Percentiles rank a stretch among this genome's conserved stretches.
Evolutionary conservation across 2,888 invertebrate species (phyloP).

Genomic region (Rotaria magnacalcarata): DNA sequence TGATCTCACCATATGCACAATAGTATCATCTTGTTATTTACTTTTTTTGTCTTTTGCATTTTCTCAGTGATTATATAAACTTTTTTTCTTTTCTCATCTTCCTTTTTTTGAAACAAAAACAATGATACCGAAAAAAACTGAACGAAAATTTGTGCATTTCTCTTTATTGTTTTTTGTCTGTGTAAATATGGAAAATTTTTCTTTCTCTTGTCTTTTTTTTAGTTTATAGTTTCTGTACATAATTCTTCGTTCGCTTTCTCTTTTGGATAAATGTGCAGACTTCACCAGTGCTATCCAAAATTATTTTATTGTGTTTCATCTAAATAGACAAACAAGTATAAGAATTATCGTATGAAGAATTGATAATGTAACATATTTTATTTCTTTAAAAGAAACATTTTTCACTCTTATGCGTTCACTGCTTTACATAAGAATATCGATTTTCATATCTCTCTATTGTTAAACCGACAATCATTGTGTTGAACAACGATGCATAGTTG

Average conservation of each 20-base stretch:
- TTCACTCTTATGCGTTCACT: too few species aligned
- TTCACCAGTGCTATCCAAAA: not conserved
- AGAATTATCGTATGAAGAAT: not conserved
- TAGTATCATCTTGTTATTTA: conserved; percentile 12
- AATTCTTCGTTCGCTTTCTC: not conserved
- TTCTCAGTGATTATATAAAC: not conserved
- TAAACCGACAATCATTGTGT: too few species aligned
- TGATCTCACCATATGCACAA: conserved; percentile 5
- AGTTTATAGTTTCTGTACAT: not conserved
- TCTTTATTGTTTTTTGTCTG: too few species aligned
- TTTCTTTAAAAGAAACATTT: too few species aligned
- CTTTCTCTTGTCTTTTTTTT: not conserved
- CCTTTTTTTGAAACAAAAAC: not conserved
- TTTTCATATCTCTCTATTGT: too few species aligned
- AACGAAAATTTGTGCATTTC: not conserved
- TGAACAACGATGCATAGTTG: too few species aligned
- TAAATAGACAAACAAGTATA: not conserved
- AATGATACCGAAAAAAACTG: not conserved
- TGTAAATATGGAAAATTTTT: too few species aligned
- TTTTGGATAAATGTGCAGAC: not conserved
- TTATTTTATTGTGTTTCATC: too few species aligned
- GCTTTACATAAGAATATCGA: too few species aligned
- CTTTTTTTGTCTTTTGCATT: not conserved
- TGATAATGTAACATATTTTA: not conserved
- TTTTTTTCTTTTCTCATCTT: not conserved